Evolutionary conservation across 2,113 vertebrate species (phyloP), one percentile per base, ranked within the genome.

Genomic region (Sander lucioperca): DNA sequence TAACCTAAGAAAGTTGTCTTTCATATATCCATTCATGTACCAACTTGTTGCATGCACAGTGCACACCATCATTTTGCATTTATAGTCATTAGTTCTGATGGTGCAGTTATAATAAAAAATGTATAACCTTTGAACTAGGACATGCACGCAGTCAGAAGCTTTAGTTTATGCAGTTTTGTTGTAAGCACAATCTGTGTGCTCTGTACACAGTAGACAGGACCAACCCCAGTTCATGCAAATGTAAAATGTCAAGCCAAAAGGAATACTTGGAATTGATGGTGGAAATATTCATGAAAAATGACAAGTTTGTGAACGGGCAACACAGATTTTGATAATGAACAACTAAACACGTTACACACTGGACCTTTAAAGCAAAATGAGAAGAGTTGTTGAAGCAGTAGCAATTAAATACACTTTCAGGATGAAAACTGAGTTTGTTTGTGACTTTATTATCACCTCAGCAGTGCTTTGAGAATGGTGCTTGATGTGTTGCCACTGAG

Each of bases 401-500:
- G 3, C 27, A 16, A 71, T 36, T 53, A 48, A 13, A 64, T 15
- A 13, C 18, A 14, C 39, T 27, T 39, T 59, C 45, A 54, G 79
- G n/a, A 50, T 57, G 18, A 25, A 62, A 66, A 68, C 2, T 25
- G 3, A 75, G n/a, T 71, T 51, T 33, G 43, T 73, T 61, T 67
- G 73, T 69, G 77, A 77, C 69, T 83, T 79, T 56, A 39, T 76
- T 84, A 77, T 82, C 47, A 67, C 62, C 74, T 71, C 59, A 45
- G 80, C 81, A 54, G 65, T 11, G 86, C 82, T 85, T 71, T 87
- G 85, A 89, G 78, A 21, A 8, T 15, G 48, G 69, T 53, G 39
- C 81, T 87, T 80, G 56, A 87, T 80, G 77, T 75, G 59, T 63
- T 66, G 58, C 76, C 80, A 64, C 82, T 0, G 61, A 87, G 87